phyloP scores from a whole-genome alignment of 2,797 vertebrate species.

The Premnoplex brunnescens region DNA sequence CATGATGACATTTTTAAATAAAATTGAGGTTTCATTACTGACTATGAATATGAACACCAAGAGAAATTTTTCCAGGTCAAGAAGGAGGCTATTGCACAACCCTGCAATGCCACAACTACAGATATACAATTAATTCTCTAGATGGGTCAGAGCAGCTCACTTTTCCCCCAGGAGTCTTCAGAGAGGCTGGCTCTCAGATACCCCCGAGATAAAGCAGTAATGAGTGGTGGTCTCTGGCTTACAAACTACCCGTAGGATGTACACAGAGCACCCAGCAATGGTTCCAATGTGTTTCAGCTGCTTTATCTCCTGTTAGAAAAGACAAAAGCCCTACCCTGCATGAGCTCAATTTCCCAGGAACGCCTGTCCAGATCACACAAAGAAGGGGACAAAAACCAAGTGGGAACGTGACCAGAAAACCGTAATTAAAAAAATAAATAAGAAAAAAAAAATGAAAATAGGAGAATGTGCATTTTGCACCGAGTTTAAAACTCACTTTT shows the following conservation, averaged over 20 bases:
- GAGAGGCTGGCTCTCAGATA: not conserved
- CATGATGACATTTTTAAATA: not conserved
- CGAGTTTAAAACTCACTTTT: not conserved
- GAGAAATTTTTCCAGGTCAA: not conserved
- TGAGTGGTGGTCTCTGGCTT: not conserved
- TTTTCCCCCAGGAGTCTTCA: not conserved
- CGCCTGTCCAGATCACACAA: not conserved
- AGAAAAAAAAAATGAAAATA: not conserved
- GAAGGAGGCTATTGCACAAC: not conserved
- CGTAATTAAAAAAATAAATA: not conserved
- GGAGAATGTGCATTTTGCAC: fast-evolving
- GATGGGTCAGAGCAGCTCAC: not conserved
- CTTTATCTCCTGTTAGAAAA: not conserved
- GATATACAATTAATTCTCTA: not conserved
- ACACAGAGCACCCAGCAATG: not conserved
- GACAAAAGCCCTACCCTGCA: not conserved
- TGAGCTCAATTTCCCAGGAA: not conserved
- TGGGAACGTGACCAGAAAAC: not conserved
- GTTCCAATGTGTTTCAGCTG: not conserved
- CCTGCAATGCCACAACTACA: not conserved
- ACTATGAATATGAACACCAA: not conserved
- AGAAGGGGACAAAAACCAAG: not conserved
- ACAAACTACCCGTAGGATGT: not conserved
- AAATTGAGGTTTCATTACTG: not conserved
- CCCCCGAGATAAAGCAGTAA: not conserved